Evolutionary conservation across 2,797 vertebrate genomes (phyloP).

Genomic region (Falco cherrug): DNA sequence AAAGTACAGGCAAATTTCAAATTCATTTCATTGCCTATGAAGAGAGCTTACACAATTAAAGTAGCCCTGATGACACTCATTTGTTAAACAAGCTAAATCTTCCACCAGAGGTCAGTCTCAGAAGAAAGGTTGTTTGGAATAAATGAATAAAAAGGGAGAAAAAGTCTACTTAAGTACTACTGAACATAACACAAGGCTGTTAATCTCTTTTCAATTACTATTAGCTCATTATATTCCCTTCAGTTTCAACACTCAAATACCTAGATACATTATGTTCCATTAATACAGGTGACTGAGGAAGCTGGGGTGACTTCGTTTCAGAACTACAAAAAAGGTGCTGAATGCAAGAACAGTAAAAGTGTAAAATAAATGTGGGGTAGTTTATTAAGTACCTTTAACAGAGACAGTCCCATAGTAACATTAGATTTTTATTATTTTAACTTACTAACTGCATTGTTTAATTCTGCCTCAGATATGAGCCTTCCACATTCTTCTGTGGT

Average conservation of each 20-base stretch:
- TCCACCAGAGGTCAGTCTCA: not conserved
- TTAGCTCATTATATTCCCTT: not conserved
- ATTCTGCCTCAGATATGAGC: not conserved
- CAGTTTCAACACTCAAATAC: not conserved
- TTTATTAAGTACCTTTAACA: not conserved
- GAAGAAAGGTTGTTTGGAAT: not conserved
- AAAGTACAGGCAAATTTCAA: not conserved
- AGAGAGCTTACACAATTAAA: not conserved
- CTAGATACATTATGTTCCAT: not conserved
- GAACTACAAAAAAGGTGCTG: not conserved
- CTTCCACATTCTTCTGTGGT: not conserved
- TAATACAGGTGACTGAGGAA: not conserved
- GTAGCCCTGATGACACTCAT: not conserved
- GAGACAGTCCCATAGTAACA: not conserved
- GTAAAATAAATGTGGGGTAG: not conserved
- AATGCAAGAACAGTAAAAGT: not conserved
- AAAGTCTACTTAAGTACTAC: not conserved
- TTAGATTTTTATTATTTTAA: not conserved
- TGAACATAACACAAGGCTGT: not conserved
- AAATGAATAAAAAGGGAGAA: not conserved
- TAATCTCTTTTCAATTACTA: not conserved
- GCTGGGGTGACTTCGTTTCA: not conserved
- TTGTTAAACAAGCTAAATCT: not conserved
- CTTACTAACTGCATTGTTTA: not conserved
- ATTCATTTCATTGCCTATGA: not conserved